phyloP scores from a whole-genome alignment of 2,888 invertebrate genomes.

The Enchytraeus crypticus region DNA sequence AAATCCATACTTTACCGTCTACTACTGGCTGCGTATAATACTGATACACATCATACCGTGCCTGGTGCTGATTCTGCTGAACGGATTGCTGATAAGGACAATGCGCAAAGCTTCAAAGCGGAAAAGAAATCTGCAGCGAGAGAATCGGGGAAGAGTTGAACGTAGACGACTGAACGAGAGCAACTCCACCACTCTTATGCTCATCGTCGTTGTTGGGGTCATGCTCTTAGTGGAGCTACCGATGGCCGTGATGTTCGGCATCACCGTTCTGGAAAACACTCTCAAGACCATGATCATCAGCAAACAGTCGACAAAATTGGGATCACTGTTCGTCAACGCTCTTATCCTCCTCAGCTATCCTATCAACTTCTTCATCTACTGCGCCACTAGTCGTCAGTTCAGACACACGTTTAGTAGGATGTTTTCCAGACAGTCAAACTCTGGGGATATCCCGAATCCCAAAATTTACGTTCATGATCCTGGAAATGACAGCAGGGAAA shows the following conservation, averaged over 20 bases:
- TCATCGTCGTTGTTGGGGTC: not conserved
- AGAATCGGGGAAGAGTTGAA: not conserved
- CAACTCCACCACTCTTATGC: not conserved
- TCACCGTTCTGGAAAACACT: not conserved
- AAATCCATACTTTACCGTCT: not conserved
- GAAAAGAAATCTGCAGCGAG: not conserved
- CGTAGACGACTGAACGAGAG: not conserved
- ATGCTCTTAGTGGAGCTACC: not conserved
- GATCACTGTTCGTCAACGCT: not conserved
- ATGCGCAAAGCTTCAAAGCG: not conserved
- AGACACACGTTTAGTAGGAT: not conserved
- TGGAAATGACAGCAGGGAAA: too few relatives aligned
- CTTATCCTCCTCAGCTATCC: not conserved
- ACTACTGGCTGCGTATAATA: not conserved
- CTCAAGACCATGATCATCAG: not conserved
- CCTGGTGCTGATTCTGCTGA: not conserved
- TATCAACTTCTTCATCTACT: not conserved
- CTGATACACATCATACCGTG: not conserved
- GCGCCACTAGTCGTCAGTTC: not conserved
- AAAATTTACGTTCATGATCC: too few relatives aligned
- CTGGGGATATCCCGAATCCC: too few relatives aligned
- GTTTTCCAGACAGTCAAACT: too few relatives aligned
- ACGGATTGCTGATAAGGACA: not conserved
- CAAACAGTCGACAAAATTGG: not conserved
- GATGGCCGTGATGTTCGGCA: not conserved